Evolutionary conservation across 2,113 vertebrate genomes (phyloP), one percentile per base, ranked within the genome.

Genomic region (Nyctereutes procyonoides): DNA sequence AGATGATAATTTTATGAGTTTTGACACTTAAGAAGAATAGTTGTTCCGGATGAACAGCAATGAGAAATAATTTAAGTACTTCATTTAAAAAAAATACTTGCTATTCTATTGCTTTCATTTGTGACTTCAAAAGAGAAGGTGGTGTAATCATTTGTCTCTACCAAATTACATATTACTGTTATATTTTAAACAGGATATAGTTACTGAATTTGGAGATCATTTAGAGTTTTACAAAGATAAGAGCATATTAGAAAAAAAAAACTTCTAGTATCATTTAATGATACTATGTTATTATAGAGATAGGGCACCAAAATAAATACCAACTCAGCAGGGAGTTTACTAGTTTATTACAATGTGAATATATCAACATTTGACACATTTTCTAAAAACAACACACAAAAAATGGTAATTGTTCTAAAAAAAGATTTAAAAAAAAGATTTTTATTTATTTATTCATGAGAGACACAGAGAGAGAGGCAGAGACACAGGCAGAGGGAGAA

Each of bases 231-330:
- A 43, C 11, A 69, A 71, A 95, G 38, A 86, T 88, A 80, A 88
- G 11, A 91, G 30, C 32, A 86, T 82, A 82, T 77, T 95, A 84
- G 38, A 76, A 95, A 88, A 74, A 80, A 96, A 88, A 74, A 24
- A 80, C 11, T 16, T 67, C 35, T 90, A 62, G 32, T 63, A 56
- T 80, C 6, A 17, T 88, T 90, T 22, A 63, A 60, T 81, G 38
- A 69, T 82, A 32, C n/a, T 69, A n/a, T 62, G 8, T 51, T 56
- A 53, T 86, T 83, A 69, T 71, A 96, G 56, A 90, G 48, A 93
- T 84, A 95, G 24, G 28, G 2, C 35, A 56, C n/a, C 51, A 16
- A 94, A 93, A 93, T 92, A 94, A 94, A 83, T 91, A 32, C 9
- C 30, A 65, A 11, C 26, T 88, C 30, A 88, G 35, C 13, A 92